A percentile compares a stretch with the other conserved stretches of the same genome.
These are phyloP conservation scores for Condylostylus longicornis DNA, from an alignment of 1,140 invertebrate species.

Conservation along the genomic window DNA sequence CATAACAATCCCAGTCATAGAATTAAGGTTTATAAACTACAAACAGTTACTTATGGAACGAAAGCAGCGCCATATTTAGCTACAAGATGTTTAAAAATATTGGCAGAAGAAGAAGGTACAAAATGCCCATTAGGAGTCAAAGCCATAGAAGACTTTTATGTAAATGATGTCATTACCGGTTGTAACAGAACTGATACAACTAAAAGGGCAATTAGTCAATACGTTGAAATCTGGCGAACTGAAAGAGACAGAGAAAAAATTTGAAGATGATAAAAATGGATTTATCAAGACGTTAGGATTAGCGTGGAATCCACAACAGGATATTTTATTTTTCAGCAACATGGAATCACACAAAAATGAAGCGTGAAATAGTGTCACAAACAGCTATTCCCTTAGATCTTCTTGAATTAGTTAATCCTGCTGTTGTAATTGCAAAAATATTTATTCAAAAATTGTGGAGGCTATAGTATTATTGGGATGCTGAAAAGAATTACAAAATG, in stretches of 20 bases:
- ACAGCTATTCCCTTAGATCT: constrained; percentile 27
- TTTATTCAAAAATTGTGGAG: constrained; percentile 31
- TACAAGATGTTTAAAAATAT: constrained; percentile 17
- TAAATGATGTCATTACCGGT: constrained; percentile 33
- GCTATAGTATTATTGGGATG: constrained; percentile 24
- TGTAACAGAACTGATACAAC: constrained; percentile 9
- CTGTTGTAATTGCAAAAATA: constrained; percentile 26
- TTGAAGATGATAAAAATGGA: neutral
- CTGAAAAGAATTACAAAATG: constrained; percentile 7
- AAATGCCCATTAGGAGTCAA: constrained; percentile 12
- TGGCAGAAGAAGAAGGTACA: constrained; percentile 15
- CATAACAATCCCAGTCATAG: constrained; percentile 8
- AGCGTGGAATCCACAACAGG: neutral
- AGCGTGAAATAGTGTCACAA: constrained; percentile 19
- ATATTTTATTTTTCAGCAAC: no score
- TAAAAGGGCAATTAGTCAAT: constrained; percentile 1
- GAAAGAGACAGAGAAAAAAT: neutral
- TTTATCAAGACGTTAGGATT: neutral
- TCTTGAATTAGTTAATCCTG: constrained; percentile 27
- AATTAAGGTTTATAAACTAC: constrained; percentile 14
- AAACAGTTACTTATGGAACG: constrained; percentile 20
- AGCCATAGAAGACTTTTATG: constrained; percentile 32
- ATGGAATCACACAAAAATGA: constrained; percentile 15
- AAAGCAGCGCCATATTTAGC: constrained; percentile 25
- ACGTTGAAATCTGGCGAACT: constrained; percentile 1